These are phyloP conservation scores for Recurvirostra avosetta DNA, from an alignment of 2,113 vertebrate species.

Conservation along the genomic window DNA sequence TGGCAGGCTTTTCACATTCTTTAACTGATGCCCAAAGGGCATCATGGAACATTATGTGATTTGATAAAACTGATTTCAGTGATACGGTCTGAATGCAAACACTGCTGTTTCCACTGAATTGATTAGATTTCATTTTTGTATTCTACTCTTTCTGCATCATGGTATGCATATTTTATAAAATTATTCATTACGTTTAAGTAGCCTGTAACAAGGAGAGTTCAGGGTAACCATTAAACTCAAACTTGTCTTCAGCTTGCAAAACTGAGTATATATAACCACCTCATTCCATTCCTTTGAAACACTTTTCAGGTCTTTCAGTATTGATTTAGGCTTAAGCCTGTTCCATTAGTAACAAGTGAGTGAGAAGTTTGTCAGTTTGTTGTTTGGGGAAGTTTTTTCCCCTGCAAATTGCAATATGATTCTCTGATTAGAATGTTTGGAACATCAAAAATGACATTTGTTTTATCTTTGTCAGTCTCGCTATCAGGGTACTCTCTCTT, in stretches of 20 bases:
- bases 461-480: fast-evolving
- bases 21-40: background rate
- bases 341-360: background rate
- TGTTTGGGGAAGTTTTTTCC: background rate
- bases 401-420: background rate
- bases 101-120: background rate
- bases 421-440: background rate
- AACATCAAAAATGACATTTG: background rate
- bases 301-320: background rate
- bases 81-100: background rate
- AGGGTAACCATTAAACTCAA: background rate
- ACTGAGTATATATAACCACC: background rate
- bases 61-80: background rate
- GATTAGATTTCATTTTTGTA: background rate
- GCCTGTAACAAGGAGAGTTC: background rate
- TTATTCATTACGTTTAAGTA: background rate
- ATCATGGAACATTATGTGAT: background rate
- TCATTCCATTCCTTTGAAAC: background rate
- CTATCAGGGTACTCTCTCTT: background rate
- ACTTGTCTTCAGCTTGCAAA: background rate
- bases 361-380: background rate
- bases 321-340: background rate
- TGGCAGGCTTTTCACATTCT: background rate
- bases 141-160: background rate
- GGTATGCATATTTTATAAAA: background rate